Evolutionary conservation across 1,140 invertebrate genomes (phyloP), one percentile per base, ranked within the genome.

Genomic region (Kradibia gibbosae): DNA sequence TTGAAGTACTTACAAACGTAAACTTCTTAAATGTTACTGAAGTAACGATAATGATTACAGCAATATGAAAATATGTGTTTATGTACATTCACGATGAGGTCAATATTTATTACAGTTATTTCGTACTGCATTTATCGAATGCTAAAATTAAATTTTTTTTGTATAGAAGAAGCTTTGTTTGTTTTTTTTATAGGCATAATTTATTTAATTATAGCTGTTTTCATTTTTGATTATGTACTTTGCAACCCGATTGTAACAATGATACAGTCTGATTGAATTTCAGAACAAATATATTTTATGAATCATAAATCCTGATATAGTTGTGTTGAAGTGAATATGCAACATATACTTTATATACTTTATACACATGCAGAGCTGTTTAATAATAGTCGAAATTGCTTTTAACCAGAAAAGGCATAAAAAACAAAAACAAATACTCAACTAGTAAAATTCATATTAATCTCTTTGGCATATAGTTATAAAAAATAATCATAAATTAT

Each of bases 141-240:
- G 34, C 60, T 62, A 62, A 62, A 28, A 36, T 34, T 62, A 62
- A 62, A 62, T 34, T 62, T 62, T 31, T 62, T 62, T 0, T 25
- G 13, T 62, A 34, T 62, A 62, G 28, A 62, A 62, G 60, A 36
- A 62, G 60, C 60, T 62, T 62, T 62, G 60, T 62, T 62, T 15
- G 31, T 62, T 62, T 62, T 62, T 62, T 62, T 62, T 62, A 62
- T 36, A 10, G 13, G 60, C 60, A 62, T 62, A 62, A 62, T 62
- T 62, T 62, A 62, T 62, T 62, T 62, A 62, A 62, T 62, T 62
- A 62, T 36, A 62, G 28, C 15, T 62, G 28, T 34, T 62, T 62
- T 31, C 4, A 8, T 62, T 62, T 62, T 3, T 31, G n/a, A n/a
- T 62, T 62, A 62, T 17, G 31, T 36, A 62, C 11, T 34, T 62